Evolutionary conservation across 1,140 invertebrate species (phyloP).

Genomic region (Scaptomyza graminum): DNA sequence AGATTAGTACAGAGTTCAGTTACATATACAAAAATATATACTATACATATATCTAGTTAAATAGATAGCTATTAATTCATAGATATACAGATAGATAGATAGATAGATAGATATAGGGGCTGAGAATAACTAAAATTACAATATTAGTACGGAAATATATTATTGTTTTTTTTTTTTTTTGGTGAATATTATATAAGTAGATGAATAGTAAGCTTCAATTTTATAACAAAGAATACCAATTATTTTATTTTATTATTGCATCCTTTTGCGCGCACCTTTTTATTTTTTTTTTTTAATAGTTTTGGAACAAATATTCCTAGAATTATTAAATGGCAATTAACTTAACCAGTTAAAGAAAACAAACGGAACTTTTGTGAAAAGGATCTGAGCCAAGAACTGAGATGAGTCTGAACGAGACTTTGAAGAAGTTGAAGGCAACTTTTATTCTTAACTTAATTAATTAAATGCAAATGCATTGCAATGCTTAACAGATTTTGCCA

Average conservation of each 20-base stretch:
- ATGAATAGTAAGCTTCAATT: neutral
- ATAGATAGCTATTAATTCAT: constrained; percentile 37
- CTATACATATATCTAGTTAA: neutral
- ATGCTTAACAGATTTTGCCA: too few species aligned
- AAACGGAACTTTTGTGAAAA: too few species aligned
- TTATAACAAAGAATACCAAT: too few species aligned
- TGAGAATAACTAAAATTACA: neutral
- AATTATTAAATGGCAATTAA: too few species aligned
- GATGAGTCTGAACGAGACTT: too few species aligned
- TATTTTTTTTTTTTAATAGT: too few species aligned
- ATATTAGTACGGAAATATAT: neutral
- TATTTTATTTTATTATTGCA: constrained; percentile 8
- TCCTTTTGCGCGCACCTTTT: constrained; percentile 13
- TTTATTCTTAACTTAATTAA: neutral
- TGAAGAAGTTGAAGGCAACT: neutral
- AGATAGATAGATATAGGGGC: neutral
- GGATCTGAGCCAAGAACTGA: too few species aligned
- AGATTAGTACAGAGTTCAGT: constrained; percentile 68
- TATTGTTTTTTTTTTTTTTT: too few species aligned
- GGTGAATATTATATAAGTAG: too few species aligned
- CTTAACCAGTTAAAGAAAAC: too few species aligned
- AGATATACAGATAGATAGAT: neutral
- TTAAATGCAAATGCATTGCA: too few species aligned
- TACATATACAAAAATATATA: neutral
- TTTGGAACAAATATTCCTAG: too few species aligned